phyloP scores from a whole-genome alignment of 2,888 invertebrate genomes.

The Drosophila histrio region DNA sequence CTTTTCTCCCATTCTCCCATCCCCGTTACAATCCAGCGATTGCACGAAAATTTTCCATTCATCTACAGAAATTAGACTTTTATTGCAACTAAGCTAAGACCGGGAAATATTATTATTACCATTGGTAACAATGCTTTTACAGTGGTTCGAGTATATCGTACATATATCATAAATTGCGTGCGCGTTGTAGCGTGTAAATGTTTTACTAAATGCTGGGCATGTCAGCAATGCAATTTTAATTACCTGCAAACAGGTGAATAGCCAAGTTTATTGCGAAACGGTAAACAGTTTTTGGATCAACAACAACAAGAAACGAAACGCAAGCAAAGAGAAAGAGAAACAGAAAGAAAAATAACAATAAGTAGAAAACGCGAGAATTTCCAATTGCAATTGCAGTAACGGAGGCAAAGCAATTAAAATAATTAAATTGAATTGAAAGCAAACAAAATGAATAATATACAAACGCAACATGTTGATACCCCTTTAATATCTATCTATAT shows the following conservation, averaged over 20 bases:
- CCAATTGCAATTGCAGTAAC: conserved; percentile 32
- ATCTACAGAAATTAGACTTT: conserved; percentile 41
- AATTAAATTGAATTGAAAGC: conserved; percentile 17
- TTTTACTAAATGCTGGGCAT: conserved; percentile 53
- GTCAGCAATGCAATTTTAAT: conserved; percentile 43
- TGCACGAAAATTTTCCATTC: conserved; percentile 10
- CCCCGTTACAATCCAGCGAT: not conserved
- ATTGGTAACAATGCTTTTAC: not conserved
- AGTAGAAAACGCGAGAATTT: conserved; percentile 8
- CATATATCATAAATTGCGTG: conserved; percentile 48
- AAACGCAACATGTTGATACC: not conserved
- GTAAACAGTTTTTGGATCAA: conserved; percentile 9
- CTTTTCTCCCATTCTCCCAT: not conserved
- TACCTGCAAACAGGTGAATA: conserved; percentile 41
- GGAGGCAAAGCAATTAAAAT: conserved; percentile 33
- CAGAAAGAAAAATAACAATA: conserved; percentile 25
- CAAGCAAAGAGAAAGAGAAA: not conserved
- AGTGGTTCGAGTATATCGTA: not conserved
- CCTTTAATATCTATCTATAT: not conserved
- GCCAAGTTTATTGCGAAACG: conserved; percentile 25
- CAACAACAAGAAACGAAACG: conserved; percentile 1
- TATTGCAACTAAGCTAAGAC: conserved; percentile 27
- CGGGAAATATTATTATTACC: not conserved
- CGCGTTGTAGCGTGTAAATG: conserved; percentile 67
- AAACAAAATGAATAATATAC: not conserved